Percentiles rank a stretch among this genome's conserved stretches.
Conservation (phyloP, 2,888 invertebrate genomes). For the Phyllotreta striolata region DNA sequence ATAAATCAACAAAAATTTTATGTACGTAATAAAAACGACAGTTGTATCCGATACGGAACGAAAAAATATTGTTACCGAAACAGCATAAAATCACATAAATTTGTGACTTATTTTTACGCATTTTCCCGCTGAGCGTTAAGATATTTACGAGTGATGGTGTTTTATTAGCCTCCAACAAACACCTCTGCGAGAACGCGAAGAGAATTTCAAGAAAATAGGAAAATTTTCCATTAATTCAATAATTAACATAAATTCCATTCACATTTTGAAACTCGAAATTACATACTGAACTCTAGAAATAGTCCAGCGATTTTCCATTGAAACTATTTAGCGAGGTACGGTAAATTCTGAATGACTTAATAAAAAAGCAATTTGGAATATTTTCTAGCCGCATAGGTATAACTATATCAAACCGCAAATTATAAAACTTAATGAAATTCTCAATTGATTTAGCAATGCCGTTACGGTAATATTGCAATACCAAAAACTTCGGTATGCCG, state of each 20-base stretch:
- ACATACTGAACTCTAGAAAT: too few species aligned
- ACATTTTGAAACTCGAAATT: too few species aligned
- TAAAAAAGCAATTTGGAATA: too few species aligned
- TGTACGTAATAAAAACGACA: conserved; percentile 26
- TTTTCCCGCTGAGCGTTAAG: conserved; percentile 14
- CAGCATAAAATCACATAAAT: conserved; percentile 26
- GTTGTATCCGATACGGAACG: conserved; percentile 14
- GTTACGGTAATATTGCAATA: conserved; percentile 36
- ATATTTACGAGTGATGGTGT: conserved; percentile 23
- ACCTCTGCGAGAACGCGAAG: too few species aligned
- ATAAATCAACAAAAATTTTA: conserved; percentile 31
- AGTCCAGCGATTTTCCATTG: too few species aligned
- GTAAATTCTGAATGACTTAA: too few species aligned
- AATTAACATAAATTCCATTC: too few species aligned
- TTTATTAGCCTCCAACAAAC: conserved; percentile 4
- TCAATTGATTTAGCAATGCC: conserved; percentile 35
- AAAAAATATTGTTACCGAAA: conserved; percentile 28
- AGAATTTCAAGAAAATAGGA: too few species aligned
- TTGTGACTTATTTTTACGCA: conserved; percentile 21
- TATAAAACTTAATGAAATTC: not conserved
- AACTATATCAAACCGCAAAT: too few species aligned
- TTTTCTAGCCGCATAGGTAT: too few species aligned
- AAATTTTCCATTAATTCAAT: too few species aligned
- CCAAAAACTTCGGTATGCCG: conserved; percentile 34
- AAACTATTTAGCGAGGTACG: too few species aligned